Evolutionary conservation across 2,797 vertebrate species (phyloP).

Genomic region (Cossypha caffra): DNA sequence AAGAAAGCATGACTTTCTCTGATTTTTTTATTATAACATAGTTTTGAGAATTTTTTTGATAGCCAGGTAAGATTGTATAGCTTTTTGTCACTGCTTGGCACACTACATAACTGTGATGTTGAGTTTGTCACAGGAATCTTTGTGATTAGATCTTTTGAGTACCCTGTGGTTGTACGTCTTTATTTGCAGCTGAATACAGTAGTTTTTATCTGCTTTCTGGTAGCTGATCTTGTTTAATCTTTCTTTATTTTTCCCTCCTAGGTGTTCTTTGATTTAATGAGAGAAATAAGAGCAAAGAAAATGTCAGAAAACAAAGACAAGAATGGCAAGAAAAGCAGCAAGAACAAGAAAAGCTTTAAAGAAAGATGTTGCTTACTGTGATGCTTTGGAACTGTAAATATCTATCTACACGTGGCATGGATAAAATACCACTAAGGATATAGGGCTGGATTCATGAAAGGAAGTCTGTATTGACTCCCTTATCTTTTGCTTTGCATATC

Average conservation of each 20-base stretch:
- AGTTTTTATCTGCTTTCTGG: not conserved
- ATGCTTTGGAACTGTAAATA: conserved; percentile 63
- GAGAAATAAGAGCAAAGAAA: conserved; percentile 94
- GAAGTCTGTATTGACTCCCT: conserved; percentile 48
- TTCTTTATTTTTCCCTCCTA: conserved; percentile 56
- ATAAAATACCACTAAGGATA: conserved; percentile 44
- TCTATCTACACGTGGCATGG: conserved; percentile 25
- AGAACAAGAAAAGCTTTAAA: conserved; percentile 95
- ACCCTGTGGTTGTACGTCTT: not conserved
- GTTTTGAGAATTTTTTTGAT: not conserved
- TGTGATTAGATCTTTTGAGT: not conserved
- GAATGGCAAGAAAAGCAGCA: conserved; percentile 91
- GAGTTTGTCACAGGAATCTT: not conserved
- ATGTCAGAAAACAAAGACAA: conserved; percentile 95
- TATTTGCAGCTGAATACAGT: not conserved
- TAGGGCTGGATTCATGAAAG: conserved; percentile 49
- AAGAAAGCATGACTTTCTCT: not conserved
- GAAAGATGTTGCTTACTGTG: conserved; percentile 97
- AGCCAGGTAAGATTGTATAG: not conserved
- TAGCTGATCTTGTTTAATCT: not conserved
- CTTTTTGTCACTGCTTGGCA: not conserved
- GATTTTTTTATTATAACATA: not conserved
- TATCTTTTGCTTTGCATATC: conserved; percentile 50
- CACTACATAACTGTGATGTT: not conserved
- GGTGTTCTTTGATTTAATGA: conserved; percentile 98